Percentiles rank a stretch among this genome's conserved stretches.
Evolutionary conservation across 2,888 invertebrate genomes (phyloP).

Genomic region (Caenorhabditis sp.): DNA sequence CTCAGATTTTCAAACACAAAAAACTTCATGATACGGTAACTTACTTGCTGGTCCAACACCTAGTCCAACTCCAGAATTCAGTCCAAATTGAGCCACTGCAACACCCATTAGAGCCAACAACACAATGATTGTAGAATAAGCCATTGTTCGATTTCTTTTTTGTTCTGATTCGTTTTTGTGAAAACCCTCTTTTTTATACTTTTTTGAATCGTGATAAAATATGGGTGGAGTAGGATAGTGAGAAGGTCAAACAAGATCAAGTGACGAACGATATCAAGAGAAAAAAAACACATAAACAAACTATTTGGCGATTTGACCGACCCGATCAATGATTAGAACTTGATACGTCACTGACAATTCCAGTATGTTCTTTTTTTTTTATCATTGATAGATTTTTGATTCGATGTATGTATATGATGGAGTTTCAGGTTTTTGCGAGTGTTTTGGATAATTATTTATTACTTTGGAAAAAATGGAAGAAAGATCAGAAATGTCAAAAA

Average conservation of each 20-base stretch:
- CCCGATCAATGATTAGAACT: background rate
- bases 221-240: background rate
- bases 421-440: no score
- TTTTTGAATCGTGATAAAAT: background rate
- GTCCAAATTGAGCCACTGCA: background rate
- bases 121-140: background rate
- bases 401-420: no score
- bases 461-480: no score
- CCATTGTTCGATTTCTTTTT: background rate
- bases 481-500: no score
- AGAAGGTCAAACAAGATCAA: background rate
- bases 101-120: background rate
- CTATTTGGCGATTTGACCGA: background rate
- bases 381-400: no score
- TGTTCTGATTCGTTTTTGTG: background rate
- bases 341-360: no score
- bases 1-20: no score
- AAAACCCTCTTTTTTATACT: background rate
- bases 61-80: background rate
- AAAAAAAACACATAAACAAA: background rate
- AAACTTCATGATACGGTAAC: no score
- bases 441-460: no score
- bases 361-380: no score
- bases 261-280: background rate
- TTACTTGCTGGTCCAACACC: background rate